Conservation (phyloP, 2,113 vertebrate species). For the Ploceus nigricollis region DNA sequence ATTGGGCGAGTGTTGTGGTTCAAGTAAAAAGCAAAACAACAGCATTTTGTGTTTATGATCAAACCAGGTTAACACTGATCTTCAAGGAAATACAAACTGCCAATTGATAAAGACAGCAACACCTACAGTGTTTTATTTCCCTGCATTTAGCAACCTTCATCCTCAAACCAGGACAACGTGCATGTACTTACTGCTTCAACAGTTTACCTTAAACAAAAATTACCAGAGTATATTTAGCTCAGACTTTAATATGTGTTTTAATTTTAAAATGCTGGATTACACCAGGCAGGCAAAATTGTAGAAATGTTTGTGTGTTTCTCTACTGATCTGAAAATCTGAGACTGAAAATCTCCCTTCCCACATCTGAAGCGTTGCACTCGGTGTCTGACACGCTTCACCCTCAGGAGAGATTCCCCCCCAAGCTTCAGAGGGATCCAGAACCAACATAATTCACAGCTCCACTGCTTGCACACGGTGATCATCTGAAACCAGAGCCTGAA, state of each 20-base stretch:
- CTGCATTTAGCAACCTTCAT: background rate
- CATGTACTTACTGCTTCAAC: rapidly evolving
- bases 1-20: rapidly evolving
- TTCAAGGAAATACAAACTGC: background rate
- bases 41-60: background rate
- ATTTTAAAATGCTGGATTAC: background rate
- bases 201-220: background rate
- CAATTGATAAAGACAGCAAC: background rate
- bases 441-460: rapidly evolving
- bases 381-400: rapidly evolving
- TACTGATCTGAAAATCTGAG: background rate
- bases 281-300: rapidly evolving
- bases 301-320: rapidly evolving
- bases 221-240: background rate
- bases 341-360: background rate
- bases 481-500: background rate
- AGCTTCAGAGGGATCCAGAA: background rate
- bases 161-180: background rate
- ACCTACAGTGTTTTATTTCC: background rate
- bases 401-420: background rate
- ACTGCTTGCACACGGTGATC: rapidly evolving
- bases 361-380: rapidly evolving
- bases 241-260: background rate
- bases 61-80: background rate
- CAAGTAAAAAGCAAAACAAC: background rate